phyloP scores from a whole-genome alignment of 2,113 vertebrate species.

The Andinoacara biseriatus region DNA sequence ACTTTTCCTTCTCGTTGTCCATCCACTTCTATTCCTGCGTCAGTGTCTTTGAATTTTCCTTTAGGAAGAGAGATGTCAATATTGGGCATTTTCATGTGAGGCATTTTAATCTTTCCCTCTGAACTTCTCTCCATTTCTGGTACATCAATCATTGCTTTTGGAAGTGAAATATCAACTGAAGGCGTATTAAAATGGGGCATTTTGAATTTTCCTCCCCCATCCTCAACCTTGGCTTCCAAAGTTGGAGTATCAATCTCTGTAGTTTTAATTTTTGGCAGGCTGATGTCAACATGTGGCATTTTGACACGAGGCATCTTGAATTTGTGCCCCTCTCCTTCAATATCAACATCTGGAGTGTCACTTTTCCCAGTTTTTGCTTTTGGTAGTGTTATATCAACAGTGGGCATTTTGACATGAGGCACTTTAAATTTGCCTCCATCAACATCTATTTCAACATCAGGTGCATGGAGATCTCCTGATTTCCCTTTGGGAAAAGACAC shows the following conservation, averaged over 20 bases:
- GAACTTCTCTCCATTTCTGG: neutral
- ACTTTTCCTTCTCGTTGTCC: conserved; percentile 31
- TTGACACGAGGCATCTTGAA: conserved; percentile 75
- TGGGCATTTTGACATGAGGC: conserved; percentile 69
- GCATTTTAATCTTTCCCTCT: neutral
- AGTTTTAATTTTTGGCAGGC: conserved; percentile 42
- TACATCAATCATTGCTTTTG: neutral
- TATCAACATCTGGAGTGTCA: conserved; percentile 25
- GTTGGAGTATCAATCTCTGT: conserved; percentile 37
- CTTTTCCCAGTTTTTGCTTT: conserved; percentile 62
- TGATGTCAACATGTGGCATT: conserved; percentile 72
- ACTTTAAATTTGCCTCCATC: conserved; percentile 58
- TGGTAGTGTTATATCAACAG: conserved; percentile 62
- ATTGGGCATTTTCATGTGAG: conserved; percentile 63
- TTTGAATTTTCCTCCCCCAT: conserved; percentile 55
- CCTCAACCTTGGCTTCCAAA: neutral
- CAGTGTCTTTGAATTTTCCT: conserved; percentile 50
- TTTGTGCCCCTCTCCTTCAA: conserved; percentile 5
- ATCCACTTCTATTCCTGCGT: conserved; percentile 20
- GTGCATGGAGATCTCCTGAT: conserved; percentile 21
- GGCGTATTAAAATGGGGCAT: conserved; percentile 63
- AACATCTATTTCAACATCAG: conserved; percentile 37
- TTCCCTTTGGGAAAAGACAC: conserved; percentile 61
- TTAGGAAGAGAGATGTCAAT: conserved; percentile 63
- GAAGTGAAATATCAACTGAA: conserved; percentile 21